A percentile compares a stretch with the other conserved stretches of the same genome.
Conservation (phyloP, 2,113 vertebrate species). For the Oncorhynchus gorbuscha region DNA sequence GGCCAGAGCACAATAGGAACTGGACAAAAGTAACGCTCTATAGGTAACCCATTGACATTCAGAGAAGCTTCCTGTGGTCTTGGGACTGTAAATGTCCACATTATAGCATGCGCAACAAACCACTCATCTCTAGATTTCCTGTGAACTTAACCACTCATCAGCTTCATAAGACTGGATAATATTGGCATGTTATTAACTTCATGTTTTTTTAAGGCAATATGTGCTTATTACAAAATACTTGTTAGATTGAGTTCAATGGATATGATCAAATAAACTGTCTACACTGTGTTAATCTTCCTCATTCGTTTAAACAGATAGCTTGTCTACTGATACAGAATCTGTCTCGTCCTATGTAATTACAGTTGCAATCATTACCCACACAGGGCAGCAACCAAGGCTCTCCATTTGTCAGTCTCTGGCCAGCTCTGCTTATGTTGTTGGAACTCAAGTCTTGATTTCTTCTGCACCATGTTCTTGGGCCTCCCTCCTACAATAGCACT, state of each 20-base stretch:
- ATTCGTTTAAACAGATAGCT: background rate
- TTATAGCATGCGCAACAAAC: slow-evolving; percentile 30
- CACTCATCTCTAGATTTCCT: slow-evolving; percentile 34
- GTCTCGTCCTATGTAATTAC: background rate
- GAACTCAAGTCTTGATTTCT: too few relatives aligned
- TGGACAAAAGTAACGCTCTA: too few relatives aligned
- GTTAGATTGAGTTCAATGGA: slow-evolving; percentile 66
- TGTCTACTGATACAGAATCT: background rate
- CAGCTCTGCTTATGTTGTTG: too few relatives aligned
- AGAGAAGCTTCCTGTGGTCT: slow-evolving; percentile 1
- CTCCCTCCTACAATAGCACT: too few relatives aligned
- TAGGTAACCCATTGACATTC: slow-evolving; percentile 1
- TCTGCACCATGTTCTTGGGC: too few relatives aligned
- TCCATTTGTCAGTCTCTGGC: too few relatives aligned
- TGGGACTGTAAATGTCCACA: slow-evolving; percentile 22
- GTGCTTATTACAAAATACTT: slow-evolving; percentile 76
- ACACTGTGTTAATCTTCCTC: slow-evolving; percentile 62
- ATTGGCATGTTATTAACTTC: slow-evolving; percentile 76
- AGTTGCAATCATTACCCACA: background rate
- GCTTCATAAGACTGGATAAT: slow-evolving; percentile 59
- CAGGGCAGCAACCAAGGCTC: too few relatives aligned
- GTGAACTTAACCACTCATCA: slow-evolving; percentile 32
- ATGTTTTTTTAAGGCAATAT: slow-evolving; percentile 76
- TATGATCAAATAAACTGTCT: slow-evolving; percentile 97
- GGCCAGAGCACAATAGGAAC: too few relatives aligned